Evolutionary conservation across 2,888 invertebrate genomes (phyloP).

Genomic region (Euplagia quadripunctaria): DNA sequence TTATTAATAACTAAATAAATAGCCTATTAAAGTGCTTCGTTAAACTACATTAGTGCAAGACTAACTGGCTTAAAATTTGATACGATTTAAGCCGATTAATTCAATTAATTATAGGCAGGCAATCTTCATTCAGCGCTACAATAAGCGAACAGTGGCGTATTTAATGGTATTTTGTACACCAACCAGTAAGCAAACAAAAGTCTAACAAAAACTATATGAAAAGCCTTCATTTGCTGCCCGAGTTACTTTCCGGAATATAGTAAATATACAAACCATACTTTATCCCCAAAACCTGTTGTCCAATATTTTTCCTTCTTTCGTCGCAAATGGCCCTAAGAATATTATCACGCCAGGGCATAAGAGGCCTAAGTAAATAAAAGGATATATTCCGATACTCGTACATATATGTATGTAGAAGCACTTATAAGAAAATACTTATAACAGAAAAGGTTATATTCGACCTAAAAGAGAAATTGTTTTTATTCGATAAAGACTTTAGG

Average conservation of each 20-base stretch:
- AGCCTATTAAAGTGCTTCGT: too few species aligned
- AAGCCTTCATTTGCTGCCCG: not conserved
- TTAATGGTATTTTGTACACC: not conserved
- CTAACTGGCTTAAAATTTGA: too few species aligned
- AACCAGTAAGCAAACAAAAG: not conserved
- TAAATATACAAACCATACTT: constrained; percentile 28
- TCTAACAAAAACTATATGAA: not conserved
- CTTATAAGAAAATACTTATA: constrained; percentile 41
- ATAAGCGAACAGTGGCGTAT: too few species aligned
- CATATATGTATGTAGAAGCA: constrained; percentile 32
- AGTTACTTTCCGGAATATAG: constrained; percentile 9
- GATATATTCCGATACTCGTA: constrained; percentile 34
- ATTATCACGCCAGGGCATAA: constrained; percentile 48
- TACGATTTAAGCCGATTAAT: too few species aligned
- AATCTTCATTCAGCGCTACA: too few species aligned
- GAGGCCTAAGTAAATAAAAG: constrained; percentile 52
- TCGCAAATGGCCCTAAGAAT: constrained; percentile 44
- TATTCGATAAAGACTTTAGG: constrained; percentile 41
- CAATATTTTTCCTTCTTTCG: constrained; percentile 32
- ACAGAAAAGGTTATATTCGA: constrained; percentile 32
- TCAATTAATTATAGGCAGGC: too few species aligned
- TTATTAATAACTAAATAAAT: too few species aligned
- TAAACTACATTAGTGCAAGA: too few species aligned
- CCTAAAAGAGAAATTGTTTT: constrained; percentile 63
- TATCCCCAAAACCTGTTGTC: constrained; percentile 19